Evolutionary conservation across 2,797 vertebrate genomes (phyloP).

Genomic region (Dermochelys coriacea): DNA sequence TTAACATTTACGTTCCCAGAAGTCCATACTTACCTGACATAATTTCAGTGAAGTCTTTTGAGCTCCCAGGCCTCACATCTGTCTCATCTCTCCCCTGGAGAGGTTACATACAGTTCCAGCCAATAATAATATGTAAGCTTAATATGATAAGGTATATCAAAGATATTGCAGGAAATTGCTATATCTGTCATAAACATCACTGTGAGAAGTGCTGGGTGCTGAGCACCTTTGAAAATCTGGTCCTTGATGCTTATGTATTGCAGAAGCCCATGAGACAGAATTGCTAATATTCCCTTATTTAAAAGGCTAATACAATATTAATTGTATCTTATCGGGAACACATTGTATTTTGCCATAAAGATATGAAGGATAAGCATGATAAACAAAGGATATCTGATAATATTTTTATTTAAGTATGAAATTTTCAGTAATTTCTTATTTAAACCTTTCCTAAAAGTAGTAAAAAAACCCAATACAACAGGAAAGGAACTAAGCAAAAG

Average conservation of each 20-base stretch:
- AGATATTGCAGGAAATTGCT: no score
- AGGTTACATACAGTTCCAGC: neutral
- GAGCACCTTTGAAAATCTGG: neutral
- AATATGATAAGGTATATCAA: neutral
- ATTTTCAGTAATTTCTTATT: neutral
- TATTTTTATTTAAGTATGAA: neutral
- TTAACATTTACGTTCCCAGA: no score
- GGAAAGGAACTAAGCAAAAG: neutral
- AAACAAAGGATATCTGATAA: fast-evolving
- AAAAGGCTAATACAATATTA: neutral
- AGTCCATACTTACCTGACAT: no score
- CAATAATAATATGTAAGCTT: neutral
- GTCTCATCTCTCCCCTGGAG: neutral
- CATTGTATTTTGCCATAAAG: neutral
- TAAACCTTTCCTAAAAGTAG: neutral
- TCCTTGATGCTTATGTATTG: neutral
- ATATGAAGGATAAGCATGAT: neutral
- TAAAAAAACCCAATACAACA: neutral
- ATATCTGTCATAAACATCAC: fast-evolving
- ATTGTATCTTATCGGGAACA: neutral
- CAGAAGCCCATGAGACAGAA: slow-evolving; percentile 15
- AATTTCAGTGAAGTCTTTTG: neutral
- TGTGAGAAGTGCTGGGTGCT: neutral
- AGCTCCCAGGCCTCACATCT: no score
- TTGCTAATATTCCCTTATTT: neutral